Base-by-base conservation (phyloP, 2,113 vertebrate genomes). In the Aptenodytes forsteri region DNA sequence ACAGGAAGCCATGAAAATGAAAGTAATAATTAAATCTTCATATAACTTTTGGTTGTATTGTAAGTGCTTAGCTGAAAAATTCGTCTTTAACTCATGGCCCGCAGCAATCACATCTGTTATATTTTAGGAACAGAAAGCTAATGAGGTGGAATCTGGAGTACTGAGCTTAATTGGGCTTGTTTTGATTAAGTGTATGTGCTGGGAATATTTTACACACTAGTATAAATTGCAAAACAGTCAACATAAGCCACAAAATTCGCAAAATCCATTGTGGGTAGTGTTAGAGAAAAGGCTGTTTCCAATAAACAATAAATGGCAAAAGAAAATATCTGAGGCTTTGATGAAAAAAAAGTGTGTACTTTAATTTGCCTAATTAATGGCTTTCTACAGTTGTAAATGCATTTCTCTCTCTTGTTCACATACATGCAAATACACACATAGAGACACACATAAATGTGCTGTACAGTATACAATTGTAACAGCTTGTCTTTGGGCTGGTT, bases 151-250 rank as follows among this genome's bases (percentile, higher is more conserved):
- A 98, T 98, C 96, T 98, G 96, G 97, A 98, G 98, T 98, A 98
- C 97, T 98, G 98, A 98, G 98, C 98, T 98, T 98, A 98, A 98
- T 98, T 98, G 98, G 98, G 98, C 98, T 98, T 98, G 97, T 98
- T 98, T 98, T 98, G 98, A 98, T 98, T 98, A 98, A 98, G 97
- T 97, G 95, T 98, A 98, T 98, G 98, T 98, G 98, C 98, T 98
- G 98, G 98, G 98, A 98, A 98, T 98, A 98, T 98, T 98, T 98
- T 98, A 98, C 97, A 98, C 97, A 97, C 97, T 98, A 97, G 97
- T 95, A 98, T 98, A 98, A 98, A 98, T 97, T 98, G 97, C 96
- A 97, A 97, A 98, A 98, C 97, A 97, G 97, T 93, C 95, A 96
- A 87, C 32, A 85, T 91, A 96, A 98, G 92, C 97, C 96, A 94